These are phyloP conservation scores for Nerophis lumbriciformis DNA, from an alignment of 2,113 vertebrate species.

Conservation along the genomic window DNA sequence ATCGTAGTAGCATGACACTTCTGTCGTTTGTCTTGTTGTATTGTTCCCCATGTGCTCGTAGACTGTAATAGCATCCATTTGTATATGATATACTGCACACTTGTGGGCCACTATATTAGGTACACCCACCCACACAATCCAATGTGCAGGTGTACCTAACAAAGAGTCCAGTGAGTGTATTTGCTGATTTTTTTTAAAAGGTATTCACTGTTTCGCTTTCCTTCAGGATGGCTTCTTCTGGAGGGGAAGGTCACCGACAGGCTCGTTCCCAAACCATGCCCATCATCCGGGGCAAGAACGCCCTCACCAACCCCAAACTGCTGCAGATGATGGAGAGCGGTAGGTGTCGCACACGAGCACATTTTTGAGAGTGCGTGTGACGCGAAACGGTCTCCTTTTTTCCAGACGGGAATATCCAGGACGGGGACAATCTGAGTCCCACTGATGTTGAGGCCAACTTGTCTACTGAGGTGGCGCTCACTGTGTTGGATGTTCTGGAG, in stretches of 20 bases:
- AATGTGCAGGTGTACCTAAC: neutral
- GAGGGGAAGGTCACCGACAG: constrained; percentile 87
- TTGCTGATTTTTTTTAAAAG: neutral
- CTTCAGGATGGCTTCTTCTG: constrained; percentile 85
- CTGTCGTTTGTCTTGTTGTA: constrained; percentile 42
- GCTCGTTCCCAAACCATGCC: constrained; percentile 94
- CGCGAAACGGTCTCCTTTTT: neutral
- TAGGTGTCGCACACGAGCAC: constrained; percentile 58
- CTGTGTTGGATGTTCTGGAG: constrained; percentile 86
- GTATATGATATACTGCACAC: too few species aligned
- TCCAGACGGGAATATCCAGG: constrained; percentile 75
- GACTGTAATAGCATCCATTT: constrained; percentile 15
- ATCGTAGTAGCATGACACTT: constrained; percentile 52
- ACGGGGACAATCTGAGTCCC: constrained; percentile 84
- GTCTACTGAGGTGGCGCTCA: constrained; percentile 90
- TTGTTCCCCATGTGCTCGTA: constrained; percentile 23
- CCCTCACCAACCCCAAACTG: constrained; percentile 91
- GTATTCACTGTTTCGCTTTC: neutral
- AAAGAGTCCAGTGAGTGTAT: neutral
- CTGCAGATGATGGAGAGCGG: constrained; percentile 92
- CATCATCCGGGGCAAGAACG: constrained; percentile 93
- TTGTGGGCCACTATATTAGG: too few species aligned
- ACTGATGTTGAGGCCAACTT: constrained; percentile 91
- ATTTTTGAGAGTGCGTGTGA: constrained; percentile 29
- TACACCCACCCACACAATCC: too few species aligned